A percentile compares a stretch with the other conserved stretches of the same genome.
phyloP scores from a whole-genome alignment of 1,140 invertebrate species.

The Akabosia matsudoensis region DNA sequence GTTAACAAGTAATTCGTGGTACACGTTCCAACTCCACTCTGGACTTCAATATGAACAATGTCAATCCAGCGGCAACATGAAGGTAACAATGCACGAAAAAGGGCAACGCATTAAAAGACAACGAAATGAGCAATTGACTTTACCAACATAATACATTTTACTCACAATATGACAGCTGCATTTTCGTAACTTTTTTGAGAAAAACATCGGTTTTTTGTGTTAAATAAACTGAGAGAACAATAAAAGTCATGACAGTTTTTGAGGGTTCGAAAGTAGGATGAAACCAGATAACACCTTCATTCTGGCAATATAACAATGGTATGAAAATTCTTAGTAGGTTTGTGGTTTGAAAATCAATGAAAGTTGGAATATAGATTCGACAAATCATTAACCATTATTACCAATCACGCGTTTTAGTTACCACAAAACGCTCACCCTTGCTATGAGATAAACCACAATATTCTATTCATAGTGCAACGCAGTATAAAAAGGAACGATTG shows the following conservation, averaged over 20 bases:
- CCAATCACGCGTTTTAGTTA: too few relatives aligned
- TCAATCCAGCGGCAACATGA: neutral
- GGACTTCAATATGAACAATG: neutral
- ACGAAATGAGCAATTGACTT: constrained; percentile 19
- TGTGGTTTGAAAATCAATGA: neutral
- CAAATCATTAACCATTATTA: too few relatives aligned
- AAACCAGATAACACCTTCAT: constrained; percentile 7
- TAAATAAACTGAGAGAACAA: neutral
- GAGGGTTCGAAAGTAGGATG: neutral
- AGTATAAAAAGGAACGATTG: too few relatives aligned
- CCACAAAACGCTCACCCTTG: too few relatives aligned
- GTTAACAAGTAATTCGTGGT: neutral
- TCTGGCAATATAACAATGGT: neutral
- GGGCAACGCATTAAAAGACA: neutral
- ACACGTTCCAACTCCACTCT: neutral
- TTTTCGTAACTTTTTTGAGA: neutral
- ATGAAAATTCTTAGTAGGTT: neutral
- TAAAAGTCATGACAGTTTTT: neutral
- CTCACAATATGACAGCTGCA: neutral
- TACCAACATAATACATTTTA: neutral
- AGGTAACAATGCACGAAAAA: neutral
- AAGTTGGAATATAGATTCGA: neutral
- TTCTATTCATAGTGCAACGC: too few relatives aligned
- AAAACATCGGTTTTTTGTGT: constrained; percentile 11
- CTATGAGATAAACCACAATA: too few relatives aligned